A percentile compares a stretch with the other conserved stretches of the same genome.
Conservation (phyloP, 2,797 vertebrate genomes). For the Lophius americanus region DNA sequence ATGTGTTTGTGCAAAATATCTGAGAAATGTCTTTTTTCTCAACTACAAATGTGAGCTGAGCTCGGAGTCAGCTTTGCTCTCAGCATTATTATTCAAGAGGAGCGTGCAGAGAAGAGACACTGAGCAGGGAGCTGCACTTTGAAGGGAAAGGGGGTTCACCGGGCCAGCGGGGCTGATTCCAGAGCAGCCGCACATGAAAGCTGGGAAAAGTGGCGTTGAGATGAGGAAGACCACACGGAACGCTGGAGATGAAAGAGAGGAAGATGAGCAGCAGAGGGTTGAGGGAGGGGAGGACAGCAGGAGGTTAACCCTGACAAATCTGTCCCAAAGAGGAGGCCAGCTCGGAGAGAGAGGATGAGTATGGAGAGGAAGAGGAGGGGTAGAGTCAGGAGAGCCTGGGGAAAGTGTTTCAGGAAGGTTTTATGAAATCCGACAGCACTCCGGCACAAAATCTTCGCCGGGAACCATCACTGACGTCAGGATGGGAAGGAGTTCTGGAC, state of each 20-base stretch:
- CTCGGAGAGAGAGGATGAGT: neutral
- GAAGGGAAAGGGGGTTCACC: conserved; percentile 27
- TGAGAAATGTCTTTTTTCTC: too few species aligned
- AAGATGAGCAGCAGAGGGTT: conserved; percentile 5
- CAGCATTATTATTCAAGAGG: neutral
- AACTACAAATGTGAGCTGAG: too few species aligned
- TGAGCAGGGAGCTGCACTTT: conserved; percentile 23
- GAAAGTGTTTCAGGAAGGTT: conserved; percentile 12
- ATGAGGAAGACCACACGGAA: conserved; percentile 47
- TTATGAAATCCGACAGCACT: too few species aligned
- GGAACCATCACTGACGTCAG: too few species aligned
- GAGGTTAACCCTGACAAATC: conserved; percentile 47
- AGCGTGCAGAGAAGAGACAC: conserved; percentile 15
- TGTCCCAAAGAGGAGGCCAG: neutral
- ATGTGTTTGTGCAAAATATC: too few species aligned
- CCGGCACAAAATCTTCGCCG: too few species aligned
- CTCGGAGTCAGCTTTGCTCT: too few species aligned
- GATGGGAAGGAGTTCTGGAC: too few species aligned
- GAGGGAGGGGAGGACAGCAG: neutral
- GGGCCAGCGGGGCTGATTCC: conserved; percentile 9
- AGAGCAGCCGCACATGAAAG: conserved; percentile 58
- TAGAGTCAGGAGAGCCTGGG: conserved; percentile 17
- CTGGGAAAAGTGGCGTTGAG: conserved; percentile 28
- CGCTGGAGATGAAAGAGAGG: conserved; percentile 49
- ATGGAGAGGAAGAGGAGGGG: neutral